phyloP scores from a whole-genome alignment of 2,888 invertebrate genomes.

The Sminthurinus aureus region DNA sequence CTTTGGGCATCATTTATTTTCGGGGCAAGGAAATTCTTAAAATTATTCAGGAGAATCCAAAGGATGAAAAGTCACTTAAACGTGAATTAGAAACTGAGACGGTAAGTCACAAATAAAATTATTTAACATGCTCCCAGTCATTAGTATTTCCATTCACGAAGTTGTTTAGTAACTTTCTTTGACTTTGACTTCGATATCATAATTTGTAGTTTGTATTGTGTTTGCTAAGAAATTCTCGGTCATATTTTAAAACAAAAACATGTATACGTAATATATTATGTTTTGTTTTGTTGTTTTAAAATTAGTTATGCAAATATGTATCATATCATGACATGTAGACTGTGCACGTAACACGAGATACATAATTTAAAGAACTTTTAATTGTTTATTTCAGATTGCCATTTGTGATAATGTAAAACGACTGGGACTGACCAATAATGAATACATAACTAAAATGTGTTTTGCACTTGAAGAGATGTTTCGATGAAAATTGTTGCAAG shows the following conservation, averaged over 20 bases:
- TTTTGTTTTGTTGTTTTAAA: no score
- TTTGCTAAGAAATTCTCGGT: neutral
- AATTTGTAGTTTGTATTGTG: neutral
- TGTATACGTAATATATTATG: no score
- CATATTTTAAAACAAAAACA: no score
- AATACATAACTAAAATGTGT: conserved; percentile 44
- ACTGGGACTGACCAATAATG: conserved; percentile 45
- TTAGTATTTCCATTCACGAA: neutral
- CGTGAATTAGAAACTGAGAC: conserved; percentile 50
- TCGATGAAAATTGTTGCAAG: conserved; percentile 29
- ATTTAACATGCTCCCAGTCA: neutral
- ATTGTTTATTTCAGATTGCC: conserved; percentile 46
- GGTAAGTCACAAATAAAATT: conserved; percentile 39
- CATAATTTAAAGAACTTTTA: neutral
- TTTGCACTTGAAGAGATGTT: conserved; percentile 49
- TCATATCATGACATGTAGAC: no score
- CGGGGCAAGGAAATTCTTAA: conserved; percentile 43
- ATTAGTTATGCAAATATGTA: neutral
- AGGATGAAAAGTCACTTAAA: conserved; percentile 46
- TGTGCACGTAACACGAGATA: no score
- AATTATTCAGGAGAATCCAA: conserved; percentile 38
- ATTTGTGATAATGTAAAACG: conserved; percentile 53
- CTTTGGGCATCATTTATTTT: conserved; percentile 44
- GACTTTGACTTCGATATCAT: no score
- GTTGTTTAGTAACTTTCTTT: no score